These are phyloP conservation scores for Proctacanthus coquilletti DNA, from an alignment of 1,140 invertebrate species.

Conservation along the genomic window DNA sequence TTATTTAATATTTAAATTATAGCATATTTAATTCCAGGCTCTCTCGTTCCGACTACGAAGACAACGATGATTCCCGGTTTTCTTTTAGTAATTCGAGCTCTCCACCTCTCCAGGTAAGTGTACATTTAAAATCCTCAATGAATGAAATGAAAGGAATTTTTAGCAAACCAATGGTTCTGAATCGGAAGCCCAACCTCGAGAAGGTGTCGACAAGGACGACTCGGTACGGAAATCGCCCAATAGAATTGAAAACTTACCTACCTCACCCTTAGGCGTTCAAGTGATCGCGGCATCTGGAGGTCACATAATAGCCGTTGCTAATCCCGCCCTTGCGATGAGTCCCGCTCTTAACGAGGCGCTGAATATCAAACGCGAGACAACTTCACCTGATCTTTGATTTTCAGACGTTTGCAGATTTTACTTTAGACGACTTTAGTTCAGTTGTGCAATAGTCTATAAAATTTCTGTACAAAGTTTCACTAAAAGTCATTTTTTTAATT, in stretches of 20 bases:
- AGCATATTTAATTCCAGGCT: not conserved
- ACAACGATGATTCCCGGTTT: conserved; percentile 54
- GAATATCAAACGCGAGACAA: conserved; percentile 17
- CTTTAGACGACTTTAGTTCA: too few species aligned
- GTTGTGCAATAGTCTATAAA: too few species aligned
- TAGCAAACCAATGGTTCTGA: too few species aligned
- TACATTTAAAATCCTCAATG: not conserved
- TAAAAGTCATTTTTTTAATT: too few species aligned
- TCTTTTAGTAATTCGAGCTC: conserved; percentile 60
- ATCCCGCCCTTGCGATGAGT: conserved; percentile 54
- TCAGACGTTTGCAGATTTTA: too few species aligned
- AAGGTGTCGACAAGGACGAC: not conserved
- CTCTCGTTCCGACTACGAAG: conserved; percentile 22
- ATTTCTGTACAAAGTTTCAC: too few species aligned
- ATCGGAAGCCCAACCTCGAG: too few species aligned
- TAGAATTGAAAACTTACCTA: conserved; percentile 8
- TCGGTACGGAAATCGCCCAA: not conserved
- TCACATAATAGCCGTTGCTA: conserved; percentile 75
- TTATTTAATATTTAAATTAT: not conserved
- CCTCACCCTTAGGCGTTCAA: conserved; percentile 37
- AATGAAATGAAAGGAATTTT: not conserved
- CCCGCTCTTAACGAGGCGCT: conserved; percentile 22
- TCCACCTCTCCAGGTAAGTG: conserved; percentile 41
- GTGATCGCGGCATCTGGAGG: conserved; percentile 68
- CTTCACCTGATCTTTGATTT: conserved; percentile 16